A percentile compares a stretch with the other conserved stretches of the same genome.
These are phyloP conservation scores for Temnothorax curvispinosus DNA, from an alignment of 1,140 invertebrate species.

Conservation along the genomic window DNA sequence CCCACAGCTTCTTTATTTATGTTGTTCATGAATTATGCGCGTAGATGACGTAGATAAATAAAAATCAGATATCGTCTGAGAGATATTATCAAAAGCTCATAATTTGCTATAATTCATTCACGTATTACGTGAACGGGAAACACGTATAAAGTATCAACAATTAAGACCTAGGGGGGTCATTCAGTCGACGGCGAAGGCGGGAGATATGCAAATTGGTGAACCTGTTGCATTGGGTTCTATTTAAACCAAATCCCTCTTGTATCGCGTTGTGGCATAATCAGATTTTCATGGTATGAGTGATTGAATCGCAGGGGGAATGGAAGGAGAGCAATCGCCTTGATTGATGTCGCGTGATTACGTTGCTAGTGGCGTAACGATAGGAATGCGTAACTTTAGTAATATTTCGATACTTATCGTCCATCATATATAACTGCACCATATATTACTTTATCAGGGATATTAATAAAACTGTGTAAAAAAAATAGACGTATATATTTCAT, in stretches of 20 bases:
- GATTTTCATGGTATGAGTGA: conserved; percentile 50
- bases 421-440: not conserved
- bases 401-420: not conserved
- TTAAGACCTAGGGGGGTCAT: not conserved
- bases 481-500: not conserved
- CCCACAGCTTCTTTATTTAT: not conserved
- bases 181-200: not conserved
- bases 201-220: conserved; percentile 63
- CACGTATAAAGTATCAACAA: not conserved
- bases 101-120: not conserved
- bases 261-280: conserved; percentile 48
- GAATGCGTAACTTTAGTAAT: not conserved
- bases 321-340: conserved; percentile 18
- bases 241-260: conserved; percentile 36
- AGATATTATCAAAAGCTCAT: not conserved
- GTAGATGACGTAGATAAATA: not conserved
- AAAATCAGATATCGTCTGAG: not conserved
- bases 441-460: not conserved
- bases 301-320: conserved; percentile 1
- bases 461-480: not conserved
- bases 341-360: conserved; percentile 48
- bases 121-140: not conserved
- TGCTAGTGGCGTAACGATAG: conserved; percentile 2
- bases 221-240: conserved; percentile 64
- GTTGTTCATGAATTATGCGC: not conserved